Percentiles rank a stretch among this genome's conserved stretches.
phyloP scores from a whole-genome alignment of 30 jellyfish, hydroid and myxozoan genomes.

The Hydra vulgaris region DNA sequence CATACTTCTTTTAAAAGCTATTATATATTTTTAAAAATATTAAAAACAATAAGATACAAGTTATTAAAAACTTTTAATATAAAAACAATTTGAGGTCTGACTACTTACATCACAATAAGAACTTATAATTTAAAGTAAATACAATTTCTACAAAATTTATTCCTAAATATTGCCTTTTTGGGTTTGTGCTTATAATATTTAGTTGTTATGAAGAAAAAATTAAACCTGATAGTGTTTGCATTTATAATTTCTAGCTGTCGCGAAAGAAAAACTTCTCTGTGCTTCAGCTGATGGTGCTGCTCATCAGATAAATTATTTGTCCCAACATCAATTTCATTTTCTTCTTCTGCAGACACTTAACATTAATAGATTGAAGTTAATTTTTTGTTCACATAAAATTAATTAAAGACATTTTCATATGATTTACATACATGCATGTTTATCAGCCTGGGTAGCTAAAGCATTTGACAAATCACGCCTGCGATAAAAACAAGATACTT shows the following conservation, averaged over 20 bases:
- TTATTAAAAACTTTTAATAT: too few species aligned
- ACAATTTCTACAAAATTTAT: too few species aligned
- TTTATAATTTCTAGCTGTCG: slow-evolving; percentile 87
- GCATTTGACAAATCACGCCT: slow-evolving; percentile 95
- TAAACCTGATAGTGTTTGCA: slow-evolving; percentile 97
- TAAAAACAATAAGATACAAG: not conserved
- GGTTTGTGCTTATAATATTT: too few species aligned
- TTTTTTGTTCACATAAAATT: not conserved
- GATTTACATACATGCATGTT: slow-evolving; percentile 83
- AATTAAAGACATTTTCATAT: not conserved
- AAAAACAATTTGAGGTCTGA: too few species aligned
- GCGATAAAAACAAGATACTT: slow-evolving; percentile 90
- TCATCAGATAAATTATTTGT: slow-evolving; percentile 65
- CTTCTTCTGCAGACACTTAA: slow-evolving; percentile 93
- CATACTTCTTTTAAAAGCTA: not conserved
- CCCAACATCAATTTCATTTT: slow-evolving; percentile 79
- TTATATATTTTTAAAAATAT: not conserved
- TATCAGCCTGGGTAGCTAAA: slow-evolving; percentile 94
- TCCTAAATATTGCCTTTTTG: too few species aligned
- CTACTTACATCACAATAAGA: too few species aligned
- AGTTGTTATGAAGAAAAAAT: too few species aligned
- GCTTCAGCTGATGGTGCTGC: slow-evolving; percentile 75
- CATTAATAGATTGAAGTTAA: not conserved
- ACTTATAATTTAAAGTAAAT: too few species aligned
- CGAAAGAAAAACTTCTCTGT: slow-evolving; percentile 85